Base-by-base conservation (phyloP, 2,113 vertebrate species). In the Varanus salvator region DNA sequence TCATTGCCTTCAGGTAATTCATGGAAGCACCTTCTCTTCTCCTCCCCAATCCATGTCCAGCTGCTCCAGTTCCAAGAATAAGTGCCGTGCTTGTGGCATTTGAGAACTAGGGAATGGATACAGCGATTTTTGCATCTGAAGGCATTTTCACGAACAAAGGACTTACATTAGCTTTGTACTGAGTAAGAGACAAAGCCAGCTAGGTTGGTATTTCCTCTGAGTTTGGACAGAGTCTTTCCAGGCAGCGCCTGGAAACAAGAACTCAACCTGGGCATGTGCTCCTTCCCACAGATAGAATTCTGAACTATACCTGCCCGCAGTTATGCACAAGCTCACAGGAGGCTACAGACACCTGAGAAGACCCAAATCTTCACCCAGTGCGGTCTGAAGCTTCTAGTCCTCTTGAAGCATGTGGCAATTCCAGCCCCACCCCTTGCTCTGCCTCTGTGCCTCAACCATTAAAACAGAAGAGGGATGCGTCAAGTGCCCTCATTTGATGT, bases 1-100 rank as follows among this genome's bases (percentile, higher is more conserved):
- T 72, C 91, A 92, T 96, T 94, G 93, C 72, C 90, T 90, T 92
- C 76, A 91, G 86, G 90, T 88, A 1, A 88, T 84, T 81, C 91
- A 92, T 95, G 90, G 90, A 83, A 77, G 90, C 92, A 90, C 86
- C 27, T 72, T 93, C 92, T 91, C 88, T 93, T 92, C 94, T 91
- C 88, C 92, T 92, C 94, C 76, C 84, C 89, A 15, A n/a, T 77
- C 44, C 6, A 3, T 9, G 11, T n/a, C 48, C 48, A 14, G 48
- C 48, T 52, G 3, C 17, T 14, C 11, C 44, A 78, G 50, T 69
- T 31, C 89, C 89, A 3, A 80, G 25, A 38, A 52, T 54, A 64
- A 85, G 91, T 92, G 93, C 89, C 89, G 50, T 90, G 85, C 90
- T 91, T 94, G 87, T 93, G 87, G 80, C 87, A 31, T 93, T 91